A percentile compares a stretch with the other conserved stretches of the same genome.
These are phyloP conservation scores for Cryptoleucopteryx plumbea DNA, from an alignment of 2,113 vertebrate genomes.

Conservation along the genomic window DNA sequence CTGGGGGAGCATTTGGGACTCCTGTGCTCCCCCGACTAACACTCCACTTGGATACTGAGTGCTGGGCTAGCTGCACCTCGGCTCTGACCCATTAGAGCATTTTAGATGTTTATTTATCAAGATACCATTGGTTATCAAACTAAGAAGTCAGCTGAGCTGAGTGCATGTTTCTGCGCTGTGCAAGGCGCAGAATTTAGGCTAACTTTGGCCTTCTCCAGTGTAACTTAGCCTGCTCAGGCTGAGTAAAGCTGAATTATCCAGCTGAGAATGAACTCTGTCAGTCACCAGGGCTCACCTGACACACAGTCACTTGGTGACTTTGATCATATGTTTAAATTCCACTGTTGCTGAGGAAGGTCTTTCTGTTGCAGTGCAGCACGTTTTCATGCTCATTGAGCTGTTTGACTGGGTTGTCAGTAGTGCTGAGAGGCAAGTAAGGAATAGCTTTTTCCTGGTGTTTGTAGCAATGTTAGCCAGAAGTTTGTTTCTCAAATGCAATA, in stretches of 20 bases:
- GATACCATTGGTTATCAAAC: neutral
- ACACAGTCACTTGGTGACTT: neutral
- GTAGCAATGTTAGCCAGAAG: neutral
- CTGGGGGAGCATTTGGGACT: neutral
- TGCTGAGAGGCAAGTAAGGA: neutral
- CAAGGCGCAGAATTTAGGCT: neutral
- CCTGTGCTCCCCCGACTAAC: neutral
- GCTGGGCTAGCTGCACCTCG: neutral
- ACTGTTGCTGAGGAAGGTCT: neutral
- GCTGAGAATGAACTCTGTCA: neutral
- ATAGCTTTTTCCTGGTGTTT: neutral
- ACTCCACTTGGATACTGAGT: neutral
- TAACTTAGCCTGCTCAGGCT: neutral
- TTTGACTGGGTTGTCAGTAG: neutral
- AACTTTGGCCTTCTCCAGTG: neutral
- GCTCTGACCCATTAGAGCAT: neutral
- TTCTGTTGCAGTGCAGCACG: neutral
- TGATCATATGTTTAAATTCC: neutral
- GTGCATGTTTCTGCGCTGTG: neutral
- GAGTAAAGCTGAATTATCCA: neutral
- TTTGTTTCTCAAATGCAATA: neutral
- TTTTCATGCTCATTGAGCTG: neutral
- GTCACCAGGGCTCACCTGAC: neutral
- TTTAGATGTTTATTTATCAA: neutral
- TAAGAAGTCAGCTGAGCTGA: neutral